phyloP scores from a whole-genome alignment of 2,888 invertebrate genomes.

The Sepiola atlantica region DNA sequence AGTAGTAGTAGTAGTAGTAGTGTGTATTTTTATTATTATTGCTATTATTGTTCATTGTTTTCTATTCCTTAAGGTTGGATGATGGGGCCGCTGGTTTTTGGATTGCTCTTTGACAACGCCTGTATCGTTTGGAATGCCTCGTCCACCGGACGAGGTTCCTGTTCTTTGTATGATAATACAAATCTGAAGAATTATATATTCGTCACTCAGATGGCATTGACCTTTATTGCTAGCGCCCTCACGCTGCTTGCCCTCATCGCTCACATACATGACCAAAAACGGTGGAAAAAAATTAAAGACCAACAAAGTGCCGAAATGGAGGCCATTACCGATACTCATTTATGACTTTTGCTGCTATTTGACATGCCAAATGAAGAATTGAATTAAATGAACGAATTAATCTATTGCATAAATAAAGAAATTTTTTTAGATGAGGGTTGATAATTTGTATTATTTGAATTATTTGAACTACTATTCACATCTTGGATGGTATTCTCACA shows the following conservation, averaged over 20 bases:
- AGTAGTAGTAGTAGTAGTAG: no score
- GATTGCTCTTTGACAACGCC: conserved; percentile 59
- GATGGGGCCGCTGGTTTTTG: conserved; percentile 61
- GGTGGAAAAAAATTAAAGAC: background rate
- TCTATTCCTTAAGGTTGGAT: conserved; percentile 59
- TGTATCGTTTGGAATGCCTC: conserved; percentile 60
- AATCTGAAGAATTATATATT: background rate
- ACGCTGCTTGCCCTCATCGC: background rate
- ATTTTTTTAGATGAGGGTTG: no score
- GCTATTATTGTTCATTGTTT: background rate
- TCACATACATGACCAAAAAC: background rate
- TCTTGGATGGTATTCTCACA: no score
- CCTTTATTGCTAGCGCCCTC: background rate
- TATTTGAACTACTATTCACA: no score
- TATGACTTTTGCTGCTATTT: no score
- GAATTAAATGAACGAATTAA: no score
- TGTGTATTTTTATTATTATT: no score
- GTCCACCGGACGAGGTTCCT: conserved; percentile 59
- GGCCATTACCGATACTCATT: no score
- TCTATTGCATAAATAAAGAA: no score
- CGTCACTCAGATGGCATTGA: background rate
- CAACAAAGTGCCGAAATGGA: background rate
- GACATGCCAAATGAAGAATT: no score
- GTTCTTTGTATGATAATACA: conserved; percentile 60
- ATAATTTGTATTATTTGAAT: no score